A percentile compares a stretch with the other conserved stretches of the same genome.
These are phyloP conservation scores for Semaprochilodus insignis DNA, from an alignment of 2,797 vertebrate species.

Conservation along the genomic window DNA sequence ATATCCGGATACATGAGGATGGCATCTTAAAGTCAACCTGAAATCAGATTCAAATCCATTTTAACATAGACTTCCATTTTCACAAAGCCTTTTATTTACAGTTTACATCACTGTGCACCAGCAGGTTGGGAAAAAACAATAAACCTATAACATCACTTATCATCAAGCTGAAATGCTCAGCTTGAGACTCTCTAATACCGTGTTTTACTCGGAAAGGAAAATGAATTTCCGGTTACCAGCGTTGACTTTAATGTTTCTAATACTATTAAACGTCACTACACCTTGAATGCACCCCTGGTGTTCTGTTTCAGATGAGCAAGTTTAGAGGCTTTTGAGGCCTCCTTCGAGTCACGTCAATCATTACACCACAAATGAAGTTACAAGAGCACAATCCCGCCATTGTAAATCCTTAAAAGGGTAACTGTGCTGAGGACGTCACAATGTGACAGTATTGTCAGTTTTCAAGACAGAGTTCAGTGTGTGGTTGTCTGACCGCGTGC, in stretches of 20 bases:
- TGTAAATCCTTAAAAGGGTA: slow-evolving; percentile 34
- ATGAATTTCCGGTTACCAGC: too few relatives aligned
- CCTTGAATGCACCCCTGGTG: neutral
- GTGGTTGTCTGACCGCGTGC: slow-evolving; percentile 17
- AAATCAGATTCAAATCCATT: too few relatives aligned
- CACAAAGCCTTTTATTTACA: too few relatives aligned
- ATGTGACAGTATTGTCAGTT: slow-evolving; percentile 1
- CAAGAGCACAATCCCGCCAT: slow-evolving; percentile 10
- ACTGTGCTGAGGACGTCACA: slow-evolving; percentile 8
- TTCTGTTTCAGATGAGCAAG: neutral
- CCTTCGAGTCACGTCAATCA: slow-evolving; percentile 8
- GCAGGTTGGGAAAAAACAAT: too few relatives aligned
- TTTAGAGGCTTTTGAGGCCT: neutral
- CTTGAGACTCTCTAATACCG: too few relatives aligned
- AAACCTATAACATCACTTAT: too few relatives aligned
- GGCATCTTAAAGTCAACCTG: neutral
- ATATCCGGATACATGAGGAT: too few relatives aligned
- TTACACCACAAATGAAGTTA: slow-evolving; percentile 20
- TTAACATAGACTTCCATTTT: too few relatives aligned
- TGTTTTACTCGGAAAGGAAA: too few relatives aligned
- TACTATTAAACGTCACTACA: neutral
- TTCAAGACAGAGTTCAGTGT: slow-evolving; percentile 21
- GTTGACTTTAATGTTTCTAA: neutral
- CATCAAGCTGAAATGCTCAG: too few relatives aligned
- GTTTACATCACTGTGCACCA: too few relatives aligned